phyloP scores from a whole-genome alignment of 2,797 vertebrate genomes.

The Gadopsis marmoratus region DNA sequence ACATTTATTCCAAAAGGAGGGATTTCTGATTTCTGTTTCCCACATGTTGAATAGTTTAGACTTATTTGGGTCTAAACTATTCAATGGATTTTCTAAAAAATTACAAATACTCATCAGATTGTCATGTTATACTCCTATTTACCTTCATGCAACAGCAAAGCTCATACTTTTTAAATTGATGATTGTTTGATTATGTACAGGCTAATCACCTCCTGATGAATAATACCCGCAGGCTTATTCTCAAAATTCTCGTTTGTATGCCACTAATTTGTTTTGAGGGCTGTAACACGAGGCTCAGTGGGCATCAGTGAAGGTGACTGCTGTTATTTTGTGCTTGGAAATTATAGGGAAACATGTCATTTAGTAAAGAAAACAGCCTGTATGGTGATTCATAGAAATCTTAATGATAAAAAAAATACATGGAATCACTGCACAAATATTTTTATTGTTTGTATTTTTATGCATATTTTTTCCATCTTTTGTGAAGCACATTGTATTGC shows the following conservation, averaged over 20 bases:
- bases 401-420: not conserved
- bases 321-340: not conserved
- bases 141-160: constrained; percentile 3
- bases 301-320: constrained; percentile 21
- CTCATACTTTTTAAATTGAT: constrained; percentile 5
- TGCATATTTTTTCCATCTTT: not conserved
- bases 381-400: not conserved
- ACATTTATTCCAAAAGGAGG: not conserved
- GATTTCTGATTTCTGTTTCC: not conserved
- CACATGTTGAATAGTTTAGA: not conserved
- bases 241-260: constrained; percentile 29
- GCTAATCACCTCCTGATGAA: constrained; percentile 38
- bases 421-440: not conserved
- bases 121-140: not conserved
- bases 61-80: not conserved
- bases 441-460: not conserved
- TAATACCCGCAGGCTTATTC: constrained; percentile 32
- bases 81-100: not conserved
- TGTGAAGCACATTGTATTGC: not conserved
- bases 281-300: constrained; percentile 1
- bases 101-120: not conserved
- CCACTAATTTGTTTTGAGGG: constrained; percentile 18
- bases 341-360: not conserved
- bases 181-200: constrained; percentile 23
- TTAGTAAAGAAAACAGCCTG: not conserved